Evolutionary conservation across 2,888 invertebrate genomes (phyloP), one percentile per base, ranked within the genome.

Genomic region (Cantharis flavilabris): DNA sequence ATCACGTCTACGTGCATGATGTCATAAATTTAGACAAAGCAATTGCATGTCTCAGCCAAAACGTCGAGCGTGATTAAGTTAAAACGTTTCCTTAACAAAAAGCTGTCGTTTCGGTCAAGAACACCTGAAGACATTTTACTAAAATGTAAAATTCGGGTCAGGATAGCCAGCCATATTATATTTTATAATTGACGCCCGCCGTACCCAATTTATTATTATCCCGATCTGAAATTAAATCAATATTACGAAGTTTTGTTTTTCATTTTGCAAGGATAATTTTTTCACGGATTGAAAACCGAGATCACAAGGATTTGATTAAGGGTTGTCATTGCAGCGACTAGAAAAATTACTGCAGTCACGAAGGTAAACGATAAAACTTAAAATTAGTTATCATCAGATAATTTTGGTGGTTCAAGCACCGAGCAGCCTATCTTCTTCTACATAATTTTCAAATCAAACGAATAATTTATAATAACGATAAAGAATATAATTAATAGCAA

Each of bases 41-140:
- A 70, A 75, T 75, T 75, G 70, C 70, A 70, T 65, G 65, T 75
- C 73, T 75, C 75, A 49, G 70, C 64, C 70, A 33, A 74, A 70
- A 18, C 75, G 75, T 75, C 75, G 23, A 49, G 49, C 26, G 70
- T 70, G 70, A 75, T 75, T 75, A 75, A 75, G 75, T 75, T 75
- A 75, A 75, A 73, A 64, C 63, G 70, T 62, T 72, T 62, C 63
- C n/a, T 62, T 28, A 62, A 62, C 63, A 73, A 73, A 73, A 73
- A 73, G 62, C 73, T 70, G 69, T 70, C 73, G 70, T 63, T 70
- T 70, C 73, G 73, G 73, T 73, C 73, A 73, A 73, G 73, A 69
- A 73, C 67, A 62, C 63, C 69, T 70, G 73, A 73, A 49, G 49
- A 49, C n/a, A 49, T n/a, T 49, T 49, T 49, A 26, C 26, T 26